phyloP scores from a whole-genome alignment of 2,797 vertebrate species.

The Sitta carolinensis region DNA sequence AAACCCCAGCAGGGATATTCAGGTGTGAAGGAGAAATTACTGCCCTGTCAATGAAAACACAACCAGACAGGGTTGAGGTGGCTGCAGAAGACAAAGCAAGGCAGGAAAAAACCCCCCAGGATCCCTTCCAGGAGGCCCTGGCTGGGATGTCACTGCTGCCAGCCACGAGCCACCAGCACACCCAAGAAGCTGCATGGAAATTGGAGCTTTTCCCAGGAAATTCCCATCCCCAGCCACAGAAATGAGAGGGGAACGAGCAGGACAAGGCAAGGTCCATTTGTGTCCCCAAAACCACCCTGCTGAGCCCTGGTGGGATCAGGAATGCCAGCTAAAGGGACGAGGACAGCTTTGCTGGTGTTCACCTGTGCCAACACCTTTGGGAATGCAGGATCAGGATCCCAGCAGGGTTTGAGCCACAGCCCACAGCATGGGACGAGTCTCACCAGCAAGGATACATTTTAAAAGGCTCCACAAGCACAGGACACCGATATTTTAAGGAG shows the following conservation, averaged over 20 bases:
- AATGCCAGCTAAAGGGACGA: background rate
- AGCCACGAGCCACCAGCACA: background rate
- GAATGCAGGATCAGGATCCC: background rate
- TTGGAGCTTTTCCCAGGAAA: background rate
- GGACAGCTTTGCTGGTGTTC: background rate
- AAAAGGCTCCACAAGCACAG: background rate
- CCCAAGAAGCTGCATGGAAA: background rate
- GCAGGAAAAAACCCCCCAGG: background rate
- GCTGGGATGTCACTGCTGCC: background rate
- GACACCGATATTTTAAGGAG: background rate
- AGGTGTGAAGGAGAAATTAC: background rate
- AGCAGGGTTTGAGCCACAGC: background rate
- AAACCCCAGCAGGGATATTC: background rate
- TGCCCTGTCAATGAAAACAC: background rate
- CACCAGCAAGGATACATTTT: background rate
- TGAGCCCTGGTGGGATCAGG: background rate
- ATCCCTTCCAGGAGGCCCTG: background rate
- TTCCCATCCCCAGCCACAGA: background rate
- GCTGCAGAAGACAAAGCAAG: background rate
- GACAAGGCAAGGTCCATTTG: background rate
- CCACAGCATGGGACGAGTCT: accelerated
- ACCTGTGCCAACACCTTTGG: accelerated
- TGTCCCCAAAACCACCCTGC: accelerated
- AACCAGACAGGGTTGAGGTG: background rate
- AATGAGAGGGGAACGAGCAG: accelerated